Evolutionary conservation across 2,797 vertebrate species (phyloP), one percentile per base, ranked within the genome.

Genomic region (Masticophis lateralis): DNA sequence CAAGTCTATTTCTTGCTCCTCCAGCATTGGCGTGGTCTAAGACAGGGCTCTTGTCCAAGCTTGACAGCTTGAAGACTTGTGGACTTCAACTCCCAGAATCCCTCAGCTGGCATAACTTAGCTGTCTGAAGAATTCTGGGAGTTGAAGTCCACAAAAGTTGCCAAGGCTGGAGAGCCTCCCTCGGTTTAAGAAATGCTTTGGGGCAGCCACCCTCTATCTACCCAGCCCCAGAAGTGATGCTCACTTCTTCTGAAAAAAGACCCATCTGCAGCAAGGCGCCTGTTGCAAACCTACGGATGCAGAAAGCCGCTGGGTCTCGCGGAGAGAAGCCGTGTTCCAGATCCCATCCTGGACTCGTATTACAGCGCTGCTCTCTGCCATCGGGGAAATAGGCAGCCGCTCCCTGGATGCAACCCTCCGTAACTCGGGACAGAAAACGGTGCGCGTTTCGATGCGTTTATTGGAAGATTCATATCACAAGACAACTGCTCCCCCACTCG

Each of bases 401-500:
- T 22, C 10, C 1, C 1, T 94, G 37, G 79, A 66, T 87, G 91
- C 93, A 92, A 91, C 90, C 91, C 91, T 8, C 32, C 51, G 14
- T 95, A 97, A 97, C 95, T 96, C 90, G 96, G 93, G 95, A 97
- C 69, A 95, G 91, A 25, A 55, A 55, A 88, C 10, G 25, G 94
- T 96, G 97, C 96, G 96, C 96, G 96, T 96, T 97, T 97, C 47
- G 47, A 89, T 47, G 96, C 96, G 95, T 98, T 98, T 97, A 97
- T 98, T 97, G 97, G 93, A 97, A 96, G 97, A 96, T 97, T 98
- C 95, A 94, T 94, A 97, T 95, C 97, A 98, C 96, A 97, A 96
- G 96, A 83, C 56, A 56, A 28, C 89, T 3, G 6, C 47, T 59
- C 14, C 32, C 8, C 1, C 1, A 9, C 47, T 51, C 28, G 27